Percentiles rank a stretch among this genome's conserved stretches.
phyloP scores from a whole-genome alignment of 35 echinoderm and acorn worm species.

The Apostichopus parvimensis region DNA sequence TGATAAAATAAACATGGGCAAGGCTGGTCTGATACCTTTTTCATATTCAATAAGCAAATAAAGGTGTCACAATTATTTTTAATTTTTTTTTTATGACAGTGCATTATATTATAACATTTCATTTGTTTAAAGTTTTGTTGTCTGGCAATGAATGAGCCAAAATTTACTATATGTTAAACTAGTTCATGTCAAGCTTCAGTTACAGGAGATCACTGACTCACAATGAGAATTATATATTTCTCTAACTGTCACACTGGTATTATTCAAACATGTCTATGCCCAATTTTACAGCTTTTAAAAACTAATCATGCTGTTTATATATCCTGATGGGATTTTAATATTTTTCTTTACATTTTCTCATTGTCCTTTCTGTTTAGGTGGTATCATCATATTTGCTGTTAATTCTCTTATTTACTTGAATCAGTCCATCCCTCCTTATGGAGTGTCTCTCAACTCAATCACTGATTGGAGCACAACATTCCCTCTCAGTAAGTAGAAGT shows the following conservation, averaged over 20 bases:
- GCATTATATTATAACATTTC: too few relatives aligned
- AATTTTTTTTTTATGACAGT: too few relatives aligned
- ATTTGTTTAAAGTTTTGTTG: too few relatives aligned
- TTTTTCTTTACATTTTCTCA: not conserved
- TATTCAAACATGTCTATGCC: too few relatives aligned
- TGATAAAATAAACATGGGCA: too few relatives aligned
- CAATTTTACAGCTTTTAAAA: too few relatives aligned
- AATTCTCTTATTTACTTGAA: slow-evolving; percentile 96
- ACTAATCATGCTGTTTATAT: too few relatives aligned
- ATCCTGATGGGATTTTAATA: not conserved
- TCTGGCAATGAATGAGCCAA: not conserved
- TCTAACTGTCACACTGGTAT: too few relatives aligned
- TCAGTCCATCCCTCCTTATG: slow-evolving; percentile 93
- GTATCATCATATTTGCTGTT: slow-evolving; percentile 90
- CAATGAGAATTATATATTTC: not conserved
- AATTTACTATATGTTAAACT: not conserved
- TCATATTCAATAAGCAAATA: too few relatives aligned
- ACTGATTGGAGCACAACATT: slow-evolving; percentile 92
- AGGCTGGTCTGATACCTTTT: too few relatives aligned
- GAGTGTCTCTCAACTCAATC: slow-evolving; percentile 89
- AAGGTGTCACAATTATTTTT: too few relatives aligned
- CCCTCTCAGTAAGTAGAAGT: slow-evolving; percentile 86
- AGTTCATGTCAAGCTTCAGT: not conserved
- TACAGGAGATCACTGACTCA: too few relatives aligned
- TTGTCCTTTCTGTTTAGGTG: slow-evolving; percentile 60